Evolutionary conservation across 2,113 vertebrate species (phyloP), one percentile per base, ranked within the genome.

Genomic region (Microcebus tavaratra): DNA sequence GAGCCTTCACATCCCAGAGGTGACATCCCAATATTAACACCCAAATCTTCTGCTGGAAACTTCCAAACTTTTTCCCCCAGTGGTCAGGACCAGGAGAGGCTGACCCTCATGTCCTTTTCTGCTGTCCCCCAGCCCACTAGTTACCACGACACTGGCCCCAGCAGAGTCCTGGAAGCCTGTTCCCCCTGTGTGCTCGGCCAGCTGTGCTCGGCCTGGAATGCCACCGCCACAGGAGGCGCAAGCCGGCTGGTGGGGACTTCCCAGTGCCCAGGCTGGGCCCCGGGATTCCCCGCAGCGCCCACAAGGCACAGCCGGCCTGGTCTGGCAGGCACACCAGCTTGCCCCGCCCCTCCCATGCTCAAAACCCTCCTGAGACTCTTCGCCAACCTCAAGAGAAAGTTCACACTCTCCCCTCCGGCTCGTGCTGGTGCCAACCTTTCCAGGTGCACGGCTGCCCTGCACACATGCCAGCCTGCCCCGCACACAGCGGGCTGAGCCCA

Each of bases 391-490:
- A 27, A 50, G 50, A 61, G 8, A n/a, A 29, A 53, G 42, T 68
- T 75, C 31, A 39, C 98, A 98, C 78, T 99, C 99, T 80, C 98
- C 98, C 14, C 93, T 92, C 68, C 98, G 98, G 91, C 96, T 99
- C 21, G 25, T 39, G 42, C 73, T 27, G 29, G 15, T 0, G 0
- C 91, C 59, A 50, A 11, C 67, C 65, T 57, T 36, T 17, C 45
- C 25, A 45, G 14, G 36, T 91, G 1, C 50, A 39, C 15, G 1
- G 8, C 67, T 98, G 70, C 98, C 98, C 98, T 13, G 45, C 45
- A 45, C 42, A 42, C 5, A 42, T 42, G 39, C 42, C 42, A 45
- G 42, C 42, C 6, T 45, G 42, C 6, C 42, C 42, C 42, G 42
- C 42, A 45, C 39, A 98, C 97, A 99, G 50, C 57, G 98, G 98